A percentile compares a stretch with the other conserved stretches of the same genome.
Conservation (phyloP, 35 echinoderm and acorn worm genomes). For the Ptychodera flava region DNA sequence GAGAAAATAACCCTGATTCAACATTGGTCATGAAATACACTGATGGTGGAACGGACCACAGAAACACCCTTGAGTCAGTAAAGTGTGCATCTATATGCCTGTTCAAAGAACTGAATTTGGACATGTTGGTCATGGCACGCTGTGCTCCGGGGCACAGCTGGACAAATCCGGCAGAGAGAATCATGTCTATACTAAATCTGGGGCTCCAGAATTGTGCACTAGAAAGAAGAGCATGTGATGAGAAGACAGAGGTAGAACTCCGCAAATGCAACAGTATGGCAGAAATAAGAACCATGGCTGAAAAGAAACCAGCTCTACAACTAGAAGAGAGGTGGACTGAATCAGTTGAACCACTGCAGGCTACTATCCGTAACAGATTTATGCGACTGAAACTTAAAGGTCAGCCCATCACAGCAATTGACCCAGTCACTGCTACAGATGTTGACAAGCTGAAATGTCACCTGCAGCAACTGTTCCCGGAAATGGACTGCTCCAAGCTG, state of each 20-base stretch:
- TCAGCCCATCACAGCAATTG: neutral
- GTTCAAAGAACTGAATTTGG: conserved; percentile 14
- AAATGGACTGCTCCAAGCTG: neutral
- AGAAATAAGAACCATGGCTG: neutral
- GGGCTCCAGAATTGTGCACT: neutral
- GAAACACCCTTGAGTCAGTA: neutral
- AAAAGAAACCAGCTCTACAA: neutral
- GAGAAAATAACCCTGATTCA: neutral
- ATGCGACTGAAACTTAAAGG: neutral
- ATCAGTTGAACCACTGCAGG: neutral
- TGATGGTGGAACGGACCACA: conserved; percentile 21
- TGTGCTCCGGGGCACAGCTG: conserved; percentile 25
- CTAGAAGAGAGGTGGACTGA: neutral
- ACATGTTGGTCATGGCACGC: conserved; percentile 19
- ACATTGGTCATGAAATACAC: neutral
- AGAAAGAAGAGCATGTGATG: neutral
- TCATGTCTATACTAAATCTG: conserved; percentile 5
- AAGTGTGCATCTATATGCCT: neutral
- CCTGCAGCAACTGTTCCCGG: neutral
- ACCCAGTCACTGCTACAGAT: neutral
- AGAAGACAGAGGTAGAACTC: neutral
- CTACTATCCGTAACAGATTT: neutral
- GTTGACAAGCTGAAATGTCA: neutral
- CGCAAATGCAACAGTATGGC: neutral
- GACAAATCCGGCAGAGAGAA: conserved; percentile 29